These are phyloP conservation scores for Odontomachus brunneus DNA, from an alignment of 1,140 invertebrate genomes.

Conservation along the genomic window DNA sequence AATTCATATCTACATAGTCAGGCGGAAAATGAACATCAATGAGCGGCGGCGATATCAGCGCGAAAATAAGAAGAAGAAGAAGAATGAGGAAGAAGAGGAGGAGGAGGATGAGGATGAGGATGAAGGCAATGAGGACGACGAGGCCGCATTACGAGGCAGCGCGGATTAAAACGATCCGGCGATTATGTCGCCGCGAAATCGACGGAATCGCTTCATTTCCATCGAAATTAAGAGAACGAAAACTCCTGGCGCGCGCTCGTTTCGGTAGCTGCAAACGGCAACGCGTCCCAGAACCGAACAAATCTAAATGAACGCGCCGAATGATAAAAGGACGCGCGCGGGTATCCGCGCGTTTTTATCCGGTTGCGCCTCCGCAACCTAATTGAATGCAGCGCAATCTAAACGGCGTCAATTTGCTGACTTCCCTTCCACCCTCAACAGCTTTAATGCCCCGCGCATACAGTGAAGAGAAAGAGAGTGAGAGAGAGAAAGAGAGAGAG, in stretches of 20 bases:
- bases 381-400: conserved; percentile 77
- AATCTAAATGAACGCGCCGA: conserved; percentile 57
- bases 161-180: conserved; percentile 29
- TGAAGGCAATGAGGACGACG: no score
- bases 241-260: conserved; percentile 9
- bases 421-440: conserved; percentile 42
- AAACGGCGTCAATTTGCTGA: conserved; percentile 76
- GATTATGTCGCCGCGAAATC: conserved; percentile 13
- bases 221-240: conserved; percentile 55
- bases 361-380: conserved; percentile 59
- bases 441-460: conserved; percentile 36
- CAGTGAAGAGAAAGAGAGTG: background rate
- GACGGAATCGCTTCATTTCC: conserved; percentile 54
- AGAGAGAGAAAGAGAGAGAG: conserved; percentile 17
- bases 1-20: background rate
- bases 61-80: no score
- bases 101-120: no score
- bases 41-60: conserved; percentile 1
- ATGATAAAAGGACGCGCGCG: conserved; percentile 36
- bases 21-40: background rate
- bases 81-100: no score
- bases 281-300: conserved; percentile 10
- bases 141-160: no score
- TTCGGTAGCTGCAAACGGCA: background rate
- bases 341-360: conserved; percentile 60